These are phyloP conservation scores for Apus apus DNA, from an alignment of 2,113 vertebrate species.

Conservation along the genomic window DNA sequence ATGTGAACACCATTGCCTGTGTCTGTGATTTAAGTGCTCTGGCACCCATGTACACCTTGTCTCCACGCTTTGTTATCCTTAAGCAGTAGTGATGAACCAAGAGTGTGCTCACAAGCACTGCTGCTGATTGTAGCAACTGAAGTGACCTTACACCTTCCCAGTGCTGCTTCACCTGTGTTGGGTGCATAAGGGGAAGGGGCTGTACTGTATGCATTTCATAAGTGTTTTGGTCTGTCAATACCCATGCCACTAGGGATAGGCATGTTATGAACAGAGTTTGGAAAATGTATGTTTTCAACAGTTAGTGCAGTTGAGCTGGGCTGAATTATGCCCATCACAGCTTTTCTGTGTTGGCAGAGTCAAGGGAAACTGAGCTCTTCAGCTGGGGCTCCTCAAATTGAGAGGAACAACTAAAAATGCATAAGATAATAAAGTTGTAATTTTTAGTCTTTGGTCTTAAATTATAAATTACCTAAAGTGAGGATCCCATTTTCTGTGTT, in stretches of 20 bases:
- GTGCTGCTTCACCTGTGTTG: fast-evolving
- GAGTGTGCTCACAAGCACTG: fast-evolving
- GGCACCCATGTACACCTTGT: fast-evolving
- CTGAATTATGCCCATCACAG: background rate
- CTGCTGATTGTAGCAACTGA: background rate
- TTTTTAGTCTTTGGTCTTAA: background rate
- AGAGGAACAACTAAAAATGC: background rate
- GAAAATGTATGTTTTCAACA: background rate
- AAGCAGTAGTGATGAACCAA: fast-evolving
- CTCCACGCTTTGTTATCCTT: fast-evolving
- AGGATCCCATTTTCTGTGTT: background rate
- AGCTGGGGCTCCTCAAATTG: background rate
- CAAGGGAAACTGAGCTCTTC: background rate
- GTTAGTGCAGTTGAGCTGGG: background rate
- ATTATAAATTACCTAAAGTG: background rate
- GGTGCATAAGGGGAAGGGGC: no score
- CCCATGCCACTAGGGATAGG: fast-evolving
- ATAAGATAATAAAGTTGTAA: background rate
- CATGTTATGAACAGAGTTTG: background rate
- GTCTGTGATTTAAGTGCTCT: background rate
- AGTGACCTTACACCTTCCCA: fast-evolving
- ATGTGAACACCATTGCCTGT: fast-evolving
- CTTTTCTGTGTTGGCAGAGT: background rate
- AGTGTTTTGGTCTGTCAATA: fast-evolving
- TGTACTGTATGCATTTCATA: background rate